Evolutionary conservation across 1,140 invertebrate genomes (phyloP).

Genomic region (Scaptomyza graminum): DNA sequence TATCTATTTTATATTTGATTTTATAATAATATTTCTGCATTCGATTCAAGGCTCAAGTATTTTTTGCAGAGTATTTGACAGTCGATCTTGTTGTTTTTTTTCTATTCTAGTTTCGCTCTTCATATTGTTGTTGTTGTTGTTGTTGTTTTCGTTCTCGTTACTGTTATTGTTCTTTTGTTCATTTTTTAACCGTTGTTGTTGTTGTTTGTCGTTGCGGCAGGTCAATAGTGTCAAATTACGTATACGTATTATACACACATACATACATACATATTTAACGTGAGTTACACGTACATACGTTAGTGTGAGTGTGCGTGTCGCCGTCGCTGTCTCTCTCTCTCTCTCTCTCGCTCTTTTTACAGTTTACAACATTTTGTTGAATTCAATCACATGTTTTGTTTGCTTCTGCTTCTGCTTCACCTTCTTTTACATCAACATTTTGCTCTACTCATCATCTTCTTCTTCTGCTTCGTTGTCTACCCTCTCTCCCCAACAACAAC

Average conservation of each 20-base stretch:
- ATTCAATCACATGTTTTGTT: slow-evolving; percentile 15
- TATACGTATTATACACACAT: slow-evolving; percentile 48
- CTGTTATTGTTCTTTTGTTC: not conserved
- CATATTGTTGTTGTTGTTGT: not conserved
- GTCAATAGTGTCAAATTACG: slow-evolving; percentile 76
- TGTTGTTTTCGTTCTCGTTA: not conserved
- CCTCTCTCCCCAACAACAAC: not conserved
- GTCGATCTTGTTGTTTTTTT: not conserved
- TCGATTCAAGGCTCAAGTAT: too few species aligned
- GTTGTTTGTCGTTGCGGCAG: slow-evolving; percentile 59
- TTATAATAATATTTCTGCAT: too few species aligned
- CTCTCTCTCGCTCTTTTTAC: not conserved
- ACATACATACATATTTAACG: slow-evolving; percentile 42
- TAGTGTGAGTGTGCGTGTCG: slow-evolving; percentile 17
- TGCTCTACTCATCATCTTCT: not conserved
- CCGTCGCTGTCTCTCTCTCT: too few species aligned
- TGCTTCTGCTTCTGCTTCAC: not conserved
- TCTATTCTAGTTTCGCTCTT: not conserved
- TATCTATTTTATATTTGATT: too few species aligned
- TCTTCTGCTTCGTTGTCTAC: not conserved
- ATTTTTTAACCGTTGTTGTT: not conserved
- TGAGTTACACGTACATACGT: too few species aligned
- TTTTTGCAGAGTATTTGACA: not conserved
- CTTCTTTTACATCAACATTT: not conserved
- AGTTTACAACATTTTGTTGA: not conserved